Evolutionary conservation across 2,113 vertebrate species (phyloP), one percentile per base, ranked within the genome.

Genomic region (Strix uralensis): DNA sequence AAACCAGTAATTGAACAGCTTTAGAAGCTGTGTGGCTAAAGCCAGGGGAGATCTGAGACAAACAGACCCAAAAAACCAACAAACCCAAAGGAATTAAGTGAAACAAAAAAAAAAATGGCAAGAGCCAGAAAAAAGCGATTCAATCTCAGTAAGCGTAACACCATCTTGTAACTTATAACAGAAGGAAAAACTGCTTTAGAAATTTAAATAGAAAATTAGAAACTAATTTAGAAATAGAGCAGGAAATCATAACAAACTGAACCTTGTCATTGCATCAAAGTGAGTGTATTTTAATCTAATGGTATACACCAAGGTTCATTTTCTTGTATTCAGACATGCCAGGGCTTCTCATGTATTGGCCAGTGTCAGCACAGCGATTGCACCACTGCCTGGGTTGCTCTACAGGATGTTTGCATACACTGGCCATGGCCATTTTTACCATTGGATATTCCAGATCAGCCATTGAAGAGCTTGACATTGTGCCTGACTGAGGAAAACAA

Each of bases 311-410:
- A 80, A 62, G 44, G 54, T 52, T 17, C 34, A 15, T 42, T 70
- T 74, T 54, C 42, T 59, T 73, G 42, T 21, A 34, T 51, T 72
- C 51, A 42, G 44, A 52, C 4, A 36, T 5, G 12, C 40, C 29
- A 71, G 51, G 34, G 26, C 36, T 81, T 49, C 34, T 62, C 54
- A 38, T 2, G 10, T 16, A 52, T 25, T 44, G 38, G 54, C 40
- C 9, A 25, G 13, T 10, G 12, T 16, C 44, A 59, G 22, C 7
- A 44, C 5, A 65, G n/a, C 1, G 0, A n/a, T 2, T 34, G 38
- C 10, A 19, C 23, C 21, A 11, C 34, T 36, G 57, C 25, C 20
- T 21, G 16, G 13, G n/a, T 5, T 29, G 6, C 14, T 69, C 44
- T 67, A 55, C 34, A 79, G 29, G 11, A 29, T 32, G 38, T 40